A percentile compares a stretch with the other conserved stretches of the same genome.
Evolutionary conservation across 2,888 invertebrate species (phyloP).

Genomic region (Melinaea menophilus): DNA sequence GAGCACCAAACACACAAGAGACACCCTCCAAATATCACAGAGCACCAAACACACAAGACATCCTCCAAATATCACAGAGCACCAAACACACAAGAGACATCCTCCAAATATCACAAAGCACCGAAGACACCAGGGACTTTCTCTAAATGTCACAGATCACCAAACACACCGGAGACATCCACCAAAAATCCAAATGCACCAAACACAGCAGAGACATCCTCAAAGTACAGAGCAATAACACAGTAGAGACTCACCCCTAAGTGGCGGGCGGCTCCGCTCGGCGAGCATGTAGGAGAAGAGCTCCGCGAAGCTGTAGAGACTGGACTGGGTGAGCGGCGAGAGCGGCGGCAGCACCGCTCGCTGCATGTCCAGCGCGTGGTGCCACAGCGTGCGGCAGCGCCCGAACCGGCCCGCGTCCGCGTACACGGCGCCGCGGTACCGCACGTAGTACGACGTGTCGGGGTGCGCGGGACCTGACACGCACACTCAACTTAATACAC

Average conservation of each 20-base stretch:
- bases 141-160: too few species aligned
- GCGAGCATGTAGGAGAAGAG: conserved; percentile 96
- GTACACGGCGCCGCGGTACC: conserved; percentile 95
- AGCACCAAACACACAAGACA: too few species aligned
- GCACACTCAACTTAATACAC: too few species aligned
- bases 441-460: conserved; percentile 97
- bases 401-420: conserved; percentile 96
- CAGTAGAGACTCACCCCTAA: conserved; percentile 61
- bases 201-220: too few species aligned
- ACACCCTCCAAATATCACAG: too few species aligned
- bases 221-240: neutral
- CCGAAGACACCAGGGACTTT: too few species aligned
- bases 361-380: conserved; percentile 97
- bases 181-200: too few species aligned
- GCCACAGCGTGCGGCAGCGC: conserved; percentile 96
- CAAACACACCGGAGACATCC: too few species aligned
- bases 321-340: conserved; percentile 96
- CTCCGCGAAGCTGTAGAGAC: conserved; percentile 95
- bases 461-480: conserved; percentile 90
- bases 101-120: too few species aligned
- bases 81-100: too few species aligned
- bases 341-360: conserved; percentile 94
- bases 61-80: too few species aligned
- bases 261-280: conserved; percentile 85
- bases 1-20: too few species aligned